phyloP scores from a whole-genome alignment of 1,140 invertebrate genomes.

The Lepeophtheirus salmonis region DNA sequence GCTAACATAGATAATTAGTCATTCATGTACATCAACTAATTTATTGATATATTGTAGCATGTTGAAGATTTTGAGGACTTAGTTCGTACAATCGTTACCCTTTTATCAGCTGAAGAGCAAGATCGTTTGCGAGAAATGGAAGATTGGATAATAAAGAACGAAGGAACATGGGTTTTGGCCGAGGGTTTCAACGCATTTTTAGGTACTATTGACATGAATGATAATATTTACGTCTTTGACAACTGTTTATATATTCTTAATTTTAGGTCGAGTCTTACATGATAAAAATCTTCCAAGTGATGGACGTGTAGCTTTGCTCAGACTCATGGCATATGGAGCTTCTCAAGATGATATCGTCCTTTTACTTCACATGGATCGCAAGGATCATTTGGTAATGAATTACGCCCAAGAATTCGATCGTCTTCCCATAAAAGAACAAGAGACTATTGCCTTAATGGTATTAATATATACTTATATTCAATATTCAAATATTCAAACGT shows the following conservation, averaged over 20 bases:
- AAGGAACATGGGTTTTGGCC: conserved; percentile 16
- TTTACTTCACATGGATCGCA: conserved; percentile 66
- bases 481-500: too few relatives aligned
- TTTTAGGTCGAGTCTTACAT: conserved; percentile 12
- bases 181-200: conserved; percentile 14
- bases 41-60: conserved; percentile 5
- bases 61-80: conserved; percentile 15
- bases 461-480: conserved; percentile 32
- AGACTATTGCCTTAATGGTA: conserved; percentile 57
- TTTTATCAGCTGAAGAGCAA: conserved; percentile 10
- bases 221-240: not conserved
- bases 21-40: not conserved
- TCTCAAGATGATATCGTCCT: conserved; percentile 75
- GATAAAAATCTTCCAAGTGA: conserved; percentile 22
- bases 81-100: conserved; percentile 8
- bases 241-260: not conserved
- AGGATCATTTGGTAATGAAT: conserved; percentile 66
- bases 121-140: conserved; percentile 18
- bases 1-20: not conserved
- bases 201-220: not conserved
- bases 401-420: conserved; percentile 63
- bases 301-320: conserved; percentile 23
- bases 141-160: conserved; percentile 17
- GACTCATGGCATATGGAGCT: conserved; percentile 35
- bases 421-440: conserved; percentile 51